Evolutionary conservation across 1,140 invertebrate genomes (phyloP), one percentile per base, ranked within the genome.

Genomic region (Adelges cooleyi): DNA sequence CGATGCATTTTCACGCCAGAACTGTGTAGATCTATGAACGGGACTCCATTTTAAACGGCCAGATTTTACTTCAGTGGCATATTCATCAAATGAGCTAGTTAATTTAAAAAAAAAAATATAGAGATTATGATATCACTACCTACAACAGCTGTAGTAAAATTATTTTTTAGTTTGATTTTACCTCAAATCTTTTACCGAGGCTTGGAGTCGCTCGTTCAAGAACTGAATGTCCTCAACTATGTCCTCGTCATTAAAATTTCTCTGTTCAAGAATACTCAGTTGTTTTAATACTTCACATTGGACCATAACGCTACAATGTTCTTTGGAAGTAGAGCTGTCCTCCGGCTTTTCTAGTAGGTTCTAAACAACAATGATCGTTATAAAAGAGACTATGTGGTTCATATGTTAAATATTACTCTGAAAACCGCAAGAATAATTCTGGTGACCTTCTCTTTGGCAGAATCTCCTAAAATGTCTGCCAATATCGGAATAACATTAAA

Each of bases 21-120:
- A 99, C 76, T 97, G 95, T 65, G 94, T 91, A 20, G 94, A 98
- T 75, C 97, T 96, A 78, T 99, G 97, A n/a, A 98, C 95, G 0
- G 97, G 97, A 27, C 92, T 96, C 97, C 97, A 99, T 77, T 99
- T 95, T 49, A 99, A 80, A n/a, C 94, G 79, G 2, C 90, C 90
- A n/a, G 87, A 91, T 73, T 90, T 90, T 15, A 74, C 83, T 77
- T 99, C 97, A 3, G 93, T 95, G 10, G 92, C 86, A 74, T 99
- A 99, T 75, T 99, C 97, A 75, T 99, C 97, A 76, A 98, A 98
- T 0, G 95, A 98, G 76, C 89, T 80, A 66, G 33, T 22, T 46
- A 22, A n/a, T n/a, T n/a, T n/a, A 22, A 20, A 8, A 15, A 10
- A 56, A 36, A 42, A 44, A 15, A 51, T 29, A 23, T 6, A n/a